phyloP scores from a whole-genome alignment of 2,113 vertebrate species.

The Eulemur rufifrons region DNA sequence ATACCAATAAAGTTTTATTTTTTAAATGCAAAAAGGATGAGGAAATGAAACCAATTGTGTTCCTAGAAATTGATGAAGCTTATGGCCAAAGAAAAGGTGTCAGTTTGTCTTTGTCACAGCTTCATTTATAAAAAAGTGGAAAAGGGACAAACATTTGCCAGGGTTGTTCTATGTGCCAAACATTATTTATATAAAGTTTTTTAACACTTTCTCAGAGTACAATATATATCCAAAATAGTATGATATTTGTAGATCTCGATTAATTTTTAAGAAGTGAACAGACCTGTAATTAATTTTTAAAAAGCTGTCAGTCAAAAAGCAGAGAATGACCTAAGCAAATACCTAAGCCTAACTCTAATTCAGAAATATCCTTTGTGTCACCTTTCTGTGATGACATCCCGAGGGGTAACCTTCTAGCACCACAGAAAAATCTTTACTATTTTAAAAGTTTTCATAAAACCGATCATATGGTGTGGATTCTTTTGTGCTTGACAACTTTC shows the following conservation, averaged over 20 bases:
- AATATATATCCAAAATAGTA: not conserved
- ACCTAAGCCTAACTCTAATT: not conserved
- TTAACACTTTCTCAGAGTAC: not conserved
- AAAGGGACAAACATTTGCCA: not conserved
- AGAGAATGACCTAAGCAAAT: not conserved
- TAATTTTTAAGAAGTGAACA: not conserved
- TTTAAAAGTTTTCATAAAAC: not conserved
- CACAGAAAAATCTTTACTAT: not conserved
- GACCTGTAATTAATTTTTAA: not conserved
- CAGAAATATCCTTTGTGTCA: not conserved
- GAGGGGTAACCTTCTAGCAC: not conserved
- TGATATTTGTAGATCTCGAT: not conserved
- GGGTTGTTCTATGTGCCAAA: not conserved
- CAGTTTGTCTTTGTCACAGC: not conserved
- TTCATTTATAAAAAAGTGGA: not conserved
- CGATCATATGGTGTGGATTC: fast-evolving
- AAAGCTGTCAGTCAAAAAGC: not conserved
- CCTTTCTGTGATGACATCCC: not conserved
- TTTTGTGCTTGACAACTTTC: not conserved
- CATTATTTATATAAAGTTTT: not conserved
- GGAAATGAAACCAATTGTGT: not conserved
- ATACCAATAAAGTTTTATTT: not conserved
- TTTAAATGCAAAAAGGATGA: not conserved
- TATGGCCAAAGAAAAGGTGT: not conserved
- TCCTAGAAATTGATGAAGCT: not conserved